These are phyloP conservation scores for Panzeria rudis DNA, from an alignment of 2,888 invertebrate genomes.

Conservation along the genomic window DNA sequence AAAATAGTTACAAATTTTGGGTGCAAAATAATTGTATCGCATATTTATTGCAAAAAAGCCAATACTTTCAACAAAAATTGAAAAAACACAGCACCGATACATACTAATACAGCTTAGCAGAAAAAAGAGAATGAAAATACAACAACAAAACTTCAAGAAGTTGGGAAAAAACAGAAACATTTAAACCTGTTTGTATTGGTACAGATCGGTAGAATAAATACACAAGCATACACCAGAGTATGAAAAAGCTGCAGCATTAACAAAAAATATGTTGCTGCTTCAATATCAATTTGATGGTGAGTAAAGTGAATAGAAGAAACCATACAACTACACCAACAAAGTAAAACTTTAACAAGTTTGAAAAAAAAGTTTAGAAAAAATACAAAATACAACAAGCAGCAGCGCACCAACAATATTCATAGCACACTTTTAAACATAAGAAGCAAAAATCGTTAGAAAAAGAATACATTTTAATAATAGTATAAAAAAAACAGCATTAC, in stretches of 20 bases:
- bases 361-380: conserved; percentile 26
- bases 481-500: neutral
- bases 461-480: neutral
- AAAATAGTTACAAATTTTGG: conserved; percentile 25
- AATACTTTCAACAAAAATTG: conserved; percentile 61
- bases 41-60: conserved; percentile 44
- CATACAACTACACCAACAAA: conserved; percentile 65
- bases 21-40: conserved; percentile 3
- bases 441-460: neutral
- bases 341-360: conserved; percentile 66
- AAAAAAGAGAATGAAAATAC: conserved; percentile 23
- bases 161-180: conserved; percentile 47
- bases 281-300: conserved; percentile 35
- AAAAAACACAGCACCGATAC: conserved; percentile 37
- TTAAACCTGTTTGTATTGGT: conserved; percentile 70
- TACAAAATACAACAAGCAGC: conserved; percentile 25
- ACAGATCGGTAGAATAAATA: conserved; percentile 46
- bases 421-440: conserved; percentile 43
- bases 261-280: conserved; percentile 35
- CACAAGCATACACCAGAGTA: conserved; percentile 34
- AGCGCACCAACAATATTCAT: conserved; percentile 43
- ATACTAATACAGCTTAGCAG: neutral
- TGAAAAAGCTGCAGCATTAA: conserved; percentile 19
- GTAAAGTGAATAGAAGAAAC: conserved; percentile 69
- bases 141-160: conserved; percentile 41